phyloP scores from a whole-genome alignment of 2,888 invertebrate genomes.

The Entomobrya multifasciata region DNA sequence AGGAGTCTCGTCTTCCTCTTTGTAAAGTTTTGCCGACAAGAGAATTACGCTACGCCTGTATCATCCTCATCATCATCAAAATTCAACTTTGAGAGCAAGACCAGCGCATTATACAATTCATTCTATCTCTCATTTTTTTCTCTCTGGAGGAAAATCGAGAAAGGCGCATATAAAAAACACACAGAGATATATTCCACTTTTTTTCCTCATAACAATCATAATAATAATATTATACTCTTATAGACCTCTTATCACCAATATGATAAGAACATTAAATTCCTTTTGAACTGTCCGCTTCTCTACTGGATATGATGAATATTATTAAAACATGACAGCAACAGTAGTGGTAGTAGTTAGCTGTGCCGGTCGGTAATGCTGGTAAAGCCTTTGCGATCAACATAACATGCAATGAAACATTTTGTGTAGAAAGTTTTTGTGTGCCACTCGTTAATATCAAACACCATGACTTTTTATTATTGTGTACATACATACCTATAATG shows the following conservation, averaged over 20 bases:
- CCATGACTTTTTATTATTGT: slow-evolving; percentile 42
- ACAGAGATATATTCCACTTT: slow-evolving; percentile 61
- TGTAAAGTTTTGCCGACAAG: slow-evolving; percentile 70
- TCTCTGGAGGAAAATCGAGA: slow-evolving; percentile 52
- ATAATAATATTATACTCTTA: slow-evolving; percentile 78
- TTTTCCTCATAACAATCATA: slow-evolving; percentile 63
- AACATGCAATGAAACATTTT: background rate
- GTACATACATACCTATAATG: no score
- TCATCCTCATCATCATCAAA: slow-evolving; percentile 60
- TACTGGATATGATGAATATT: slow-evolving; percentile 77
- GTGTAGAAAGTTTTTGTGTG: slow-evolving; percentile 1
- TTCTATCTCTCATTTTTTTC: slow-evolving; percentile 32
- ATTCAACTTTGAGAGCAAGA: slow-evolving; percentile 30
- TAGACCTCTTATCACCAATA: slow-evolving; percentile 80
- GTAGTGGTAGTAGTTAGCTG: slow-evolving; percentile 29
- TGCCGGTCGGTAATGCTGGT: background rate
- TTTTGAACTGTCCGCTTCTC: slow-evolving; percentile 79
- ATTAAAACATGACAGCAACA: slow-evolving; percentile 62
- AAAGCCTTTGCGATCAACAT: background rate
- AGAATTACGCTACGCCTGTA: slow-evolving; percentile 70
- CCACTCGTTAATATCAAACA: slow-evolving; percentile 29
- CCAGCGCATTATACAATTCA: slow-evolving; percentile 27
- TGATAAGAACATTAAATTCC: slow-evolving; percentile 80
- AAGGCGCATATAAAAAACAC: slow-evolving; percentile 43
- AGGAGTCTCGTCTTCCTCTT: slow-evolving; percentile 63